Evolutionary conservation across 1,140 invertebrate species (phyloP).

Genomic region (Coptotermes formosanus): DNA sequence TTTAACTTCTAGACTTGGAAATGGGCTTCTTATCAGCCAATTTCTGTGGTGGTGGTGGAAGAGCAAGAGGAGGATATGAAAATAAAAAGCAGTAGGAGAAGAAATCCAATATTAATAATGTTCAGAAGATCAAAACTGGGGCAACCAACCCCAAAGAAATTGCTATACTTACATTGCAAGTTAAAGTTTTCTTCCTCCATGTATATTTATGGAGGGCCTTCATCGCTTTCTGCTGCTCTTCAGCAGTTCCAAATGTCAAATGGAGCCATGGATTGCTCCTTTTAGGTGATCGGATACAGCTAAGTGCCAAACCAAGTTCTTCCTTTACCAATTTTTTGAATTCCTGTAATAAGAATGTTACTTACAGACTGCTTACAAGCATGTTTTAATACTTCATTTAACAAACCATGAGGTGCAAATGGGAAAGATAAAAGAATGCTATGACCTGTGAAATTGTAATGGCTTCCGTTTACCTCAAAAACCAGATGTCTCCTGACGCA

Average conservation of each 20-base stretch:
- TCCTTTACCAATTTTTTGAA: slow-evolving; percentile 40
- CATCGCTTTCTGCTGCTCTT: slow-evolving; percentile 33
- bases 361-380: too few species aligned
- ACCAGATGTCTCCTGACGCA: too few species aligned
- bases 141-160: slow-evolving; percentile 3
- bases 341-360: slow-evolving; percentile 32
- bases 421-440: too few species aligned
- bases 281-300: slow-evolving; percentile 40
- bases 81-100: background rate
- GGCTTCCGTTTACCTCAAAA: too few species aligned
- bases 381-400: too few species aligned
- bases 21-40: too few species aligned
- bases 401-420: too few species aligned
- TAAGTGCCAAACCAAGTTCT: slow-evolving; percentile 38
- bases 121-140: background rate
- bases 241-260: slow-evolving; percentile 31
- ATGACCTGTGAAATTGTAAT: too few species aligned
- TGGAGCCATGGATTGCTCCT: slow-evolving; percentile 39
- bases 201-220: slow-evolving; percentile 33
- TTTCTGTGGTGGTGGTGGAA: too few species aligned
- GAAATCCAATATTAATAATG: background rate
- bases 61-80: background rate
- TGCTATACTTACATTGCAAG: slow-evolving; percentile 39
- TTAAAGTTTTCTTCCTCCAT: slow-evolving; percentile 33
- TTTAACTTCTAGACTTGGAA: too few species aligned